Conservation (phyloP, 2,888 invertebrate genomes). For the Trisateles emortualis region DNA sequence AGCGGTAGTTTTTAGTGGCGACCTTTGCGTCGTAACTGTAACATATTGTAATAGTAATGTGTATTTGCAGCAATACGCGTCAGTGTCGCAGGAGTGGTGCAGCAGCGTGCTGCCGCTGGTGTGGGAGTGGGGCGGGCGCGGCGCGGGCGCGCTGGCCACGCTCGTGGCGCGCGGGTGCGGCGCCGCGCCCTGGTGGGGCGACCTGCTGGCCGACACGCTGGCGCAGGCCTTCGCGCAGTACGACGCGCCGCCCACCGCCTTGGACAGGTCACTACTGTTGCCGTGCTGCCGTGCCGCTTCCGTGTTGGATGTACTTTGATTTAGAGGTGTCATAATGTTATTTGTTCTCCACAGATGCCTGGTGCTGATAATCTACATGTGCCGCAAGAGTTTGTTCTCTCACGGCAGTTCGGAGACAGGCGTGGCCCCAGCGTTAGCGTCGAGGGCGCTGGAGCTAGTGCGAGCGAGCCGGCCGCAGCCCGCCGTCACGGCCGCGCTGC, state of each 20-base stretch:
- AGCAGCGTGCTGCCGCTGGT: constrained; percentile 80
- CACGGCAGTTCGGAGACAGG: constrained; percentile 78
- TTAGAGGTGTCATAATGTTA: not conserved
- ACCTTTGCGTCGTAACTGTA: no score
- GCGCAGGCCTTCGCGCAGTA: constrained; percentile 92
- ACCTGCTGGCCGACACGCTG: constrained; percentile 94
- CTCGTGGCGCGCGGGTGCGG: constrained; percentile 93
- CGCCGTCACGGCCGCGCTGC: constrained; percentile 58
- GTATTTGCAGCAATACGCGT: constrained; percentile 58
- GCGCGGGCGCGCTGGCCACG: constrained; percentile 92
- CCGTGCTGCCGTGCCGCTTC: not conserved
- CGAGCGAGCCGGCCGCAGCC: constrained; percentile 87
- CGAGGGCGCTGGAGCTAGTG: constrained; percentile 81
- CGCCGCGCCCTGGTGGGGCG: constrained; percentile 95
- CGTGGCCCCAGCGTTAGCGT: constrained; percentile 85
- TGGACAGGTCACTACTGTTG: constrained; percentile 89
- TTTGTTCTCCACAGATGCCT: constrained; percentile 88
- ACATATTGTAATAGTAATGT: not conserved
- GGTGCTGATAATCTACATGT: constrained; percentile 94
- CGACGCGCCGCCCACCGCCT: constrained; percentile 93
- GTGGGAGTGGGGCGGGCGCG: constrained; percentile 92
- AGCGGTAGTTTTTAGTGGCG: no score
- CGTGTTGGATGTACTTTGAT: no score
- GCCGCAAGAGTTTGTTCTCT: constrained; percentile 90
- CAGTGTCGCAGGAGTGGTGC: constrained; percentile 68